Conservation (phyloP, 1,140 invertebrate species). For the Orius insidiosus region DNA sequence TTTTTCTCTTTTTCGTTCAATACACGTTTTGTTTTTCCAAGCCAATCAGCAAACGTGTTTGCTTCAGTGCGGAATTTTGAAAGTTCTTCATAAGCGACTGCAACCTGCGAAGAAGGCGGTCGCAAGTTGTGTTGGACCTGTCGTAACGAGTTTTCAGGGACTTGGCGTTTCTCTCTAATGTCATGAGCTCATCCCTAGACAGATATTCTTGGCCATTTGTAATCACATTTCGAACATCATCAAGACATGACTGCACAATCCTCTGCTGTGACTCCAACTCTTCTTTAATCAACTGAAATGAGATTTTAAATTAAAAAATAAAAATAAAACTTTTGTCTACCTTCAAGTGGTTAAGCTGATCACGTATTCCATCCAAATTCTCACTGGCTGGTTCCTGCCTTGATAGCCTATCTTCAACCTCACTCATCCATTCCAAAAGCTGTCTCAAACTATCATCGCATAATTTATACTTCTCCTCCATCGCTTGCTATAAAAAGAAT, state of each 20-base stretch:
- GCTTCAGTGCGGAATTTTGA: slow-evolving; percentile 70
- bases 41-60: slow-evolving; percentile 66
- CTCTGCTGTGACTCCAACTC: slow-evolving; percentile 75
- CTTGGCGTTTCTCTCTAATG: slow-evolving; percentile 66
- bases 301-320: slow-evolving; percentile 18
- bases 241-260: slow-evolving; percentile 67
- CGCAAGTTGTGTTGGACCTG: slow-evolving; percentile 56
- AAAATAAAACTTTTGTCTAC: slow-evolving; percentile 31
- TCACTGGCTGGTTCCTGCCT: slow-evolving; percentile 77
- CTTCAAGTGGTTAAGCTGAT: slow-evolving; percentile 78
- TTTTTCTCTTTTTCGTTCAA: slow-evolving; percentile 76
- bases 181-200: slow-evolving; percentile 71
- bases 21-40: slow-evolving; percentile 56
- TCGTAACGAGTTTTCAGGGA: slow-evolving; percentile 71
- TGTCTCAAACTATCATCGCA: slow-evolving; percentile 71
- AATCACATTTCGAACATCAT: slow-evolving; percentile 81
- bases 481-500: slow-evolving; percentile 56
- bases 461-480: slow-evolving; percentile 82
- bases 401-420: slow-evolving; percentile 72
- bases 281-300: slow-evolving; percentile 75
- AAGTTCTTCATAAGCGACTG: slow-evolving; percentile 71
- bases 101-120: slow-evolving; percentile 56
- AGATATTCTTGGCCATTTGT: slow-evolving; percentile 77
- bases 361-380: slow-evolving; percentile 68
- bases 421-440: slow-evolving; percentile 71